phyloP scores from a whole-genome alignment of 2,797 vertebrate species.

The Platyrinchus mystaceus region DNA sequence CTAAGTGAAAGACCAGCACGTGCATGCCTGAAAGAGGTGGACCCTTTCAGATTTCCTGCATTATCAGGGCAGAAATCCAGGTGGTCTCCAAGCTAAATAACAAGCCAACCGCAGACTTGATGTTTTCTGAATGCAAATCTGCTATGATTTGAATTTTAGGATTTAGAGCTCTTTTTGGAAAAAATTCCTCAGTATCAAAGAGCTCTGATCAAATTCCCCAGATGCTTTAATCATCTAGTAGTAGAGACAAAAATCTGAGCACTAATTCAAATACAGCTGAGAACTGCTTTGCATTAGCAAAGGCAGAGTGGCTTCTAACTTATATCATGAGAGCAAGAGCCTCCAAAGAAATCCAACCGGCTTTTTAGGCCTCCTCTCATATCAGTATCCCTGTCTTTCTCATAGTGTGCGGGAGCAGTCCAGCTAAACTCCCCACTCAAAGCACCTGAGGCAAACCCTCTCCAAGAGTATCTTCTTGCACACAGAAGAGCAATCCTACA shows the following conservation, averaged over 20 bases:
- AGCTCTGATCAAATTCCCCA: not conserved
- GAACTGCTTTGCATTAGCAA: not conserved
- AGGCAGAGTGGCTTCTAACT: not conserved
- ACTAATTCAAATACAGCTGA: not conserved
- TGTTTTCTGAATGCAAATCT: not conserved
- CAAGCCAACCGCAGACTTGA: not conserved
- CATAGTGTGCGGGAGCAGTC: not conserved
- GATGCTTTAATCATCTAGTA: not conserved
- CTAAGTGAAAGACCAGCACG: not conserved
- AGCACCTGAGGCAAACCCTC: not conserved
- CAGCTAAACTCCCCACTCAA: not conserved
- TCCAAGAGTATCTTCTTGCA: not conserved
- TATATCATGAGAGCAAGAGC: not conserved
- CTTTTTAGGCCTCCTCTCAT: not conserved
- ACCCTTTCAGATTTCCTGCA: not conserved
- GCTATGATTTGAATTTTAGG: not conserved
- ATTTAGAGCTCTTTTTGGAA: not conserved
- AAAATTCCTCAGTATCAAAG: not conserved
- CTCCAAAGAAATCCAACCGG: not conserved
- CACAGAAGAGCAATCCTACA: constrained; percentile 1
- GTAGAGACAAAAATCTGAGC: not conserved
- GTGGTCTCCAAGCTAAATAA: not conserved
- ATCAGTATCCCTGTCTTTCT: not conserved
- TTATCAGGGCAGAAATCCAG: not conserved
- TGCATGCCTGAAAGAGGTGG: not conserved